phyloP scores from a whole-genome alignment of 2,797 vertebrate genomes.

The Rhabdomys pumilio region DNA sequence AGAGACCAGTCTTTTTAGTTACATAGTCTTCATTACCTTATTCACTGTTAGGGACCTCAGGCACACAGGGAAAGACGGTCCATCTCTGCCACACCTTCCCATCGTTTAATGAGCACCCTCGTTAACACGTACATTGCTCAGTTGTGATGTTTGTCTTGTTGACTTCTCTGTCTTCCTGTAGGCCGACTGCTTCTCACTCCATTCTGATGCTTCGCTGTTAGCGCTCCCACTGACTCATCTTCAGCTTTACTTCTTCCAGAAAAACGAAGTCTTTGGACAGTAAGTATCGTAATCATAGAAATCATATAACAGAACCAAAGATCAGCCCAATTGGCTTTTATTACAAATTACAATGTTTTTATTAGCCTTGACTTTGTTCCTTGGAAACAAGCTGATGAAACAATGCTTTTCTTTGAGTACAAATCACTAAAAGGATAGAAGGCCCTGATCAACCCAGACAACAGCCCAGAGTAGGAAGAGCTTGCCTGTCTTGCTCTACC shows the following conservation, averaged over 20 bases:
- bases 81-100: background rate
- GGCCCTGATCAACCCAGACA: background rate
- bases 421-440: slow-evolving; percentile 2
- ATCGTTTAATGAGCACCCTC: background rate
- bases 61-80: background rate
- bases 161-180: background rate
- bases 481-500: background rate
- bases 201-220: background rate
- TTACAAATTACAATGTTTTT: slow-evolving; percentile 29
- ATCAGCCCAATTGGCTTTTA: slow-evolving; percentile 22
- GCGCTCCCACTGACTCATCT: background rate
- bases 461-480: background rate
- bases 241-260: background rate
- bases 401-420: background rate
- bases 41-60: background rate
- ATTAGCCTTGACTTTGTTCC: background rate
- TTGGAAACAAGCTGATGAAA: background rate
- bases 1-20: background rate
- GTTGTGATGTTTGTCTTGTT: background rate
- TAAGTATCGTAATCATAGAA: background rate
- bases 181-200: background rate
- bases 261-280: background rate
- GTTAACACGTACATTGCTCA: background rate
- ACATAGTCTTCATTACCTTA: background rate
- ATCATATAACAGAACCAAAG: slow-evolving; percentile 7